These are phyloP conservation scores for Pogona vitticeps DNA, from an alignment of 2,113 vertebrate genomes.

Conservation along the genomic window DNA sequence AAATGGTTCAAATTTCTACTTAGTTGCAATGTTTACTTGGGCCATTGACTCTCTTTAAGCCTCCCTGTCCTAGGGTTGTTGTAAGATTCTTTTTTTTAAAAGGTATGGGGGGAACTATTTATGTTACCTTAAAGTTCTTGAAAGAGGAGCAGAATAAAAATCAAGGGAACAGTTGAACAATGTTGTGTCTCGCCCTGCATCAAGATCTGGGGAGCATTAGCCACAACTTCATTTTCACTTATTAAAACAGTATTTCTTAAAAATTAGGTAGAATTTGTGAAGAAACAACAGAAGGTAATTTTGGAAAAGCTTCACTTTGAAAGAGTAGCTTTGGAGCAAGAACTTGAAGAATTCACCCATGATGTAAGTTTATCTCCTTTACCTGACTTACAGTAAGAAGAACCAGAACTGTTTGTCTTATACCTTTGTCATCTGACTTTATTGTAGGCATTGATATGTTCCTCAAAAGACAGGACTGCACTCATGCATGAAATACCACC, in stretches of 20 bases:
- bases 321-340: slow-evolving; percentile 74
- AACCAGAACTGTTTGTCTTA: slow-evolving; percentile 3
- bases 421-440: slow-evolving; percentile 33
- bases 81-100: not conserved
- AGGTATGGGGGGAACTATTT: not conserved
- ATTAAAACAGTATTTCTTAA: slow-evolving; percentile 33
- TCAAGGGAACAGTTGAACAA: not conserved
- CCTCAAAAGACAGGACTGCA: slow-evolving; percentile 61
- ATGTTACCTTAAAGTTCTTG: not conserved
- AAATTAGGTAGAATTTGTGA: slow-evolving; percentile 83
- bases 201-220: not conserved
- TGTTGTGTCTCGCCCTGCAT: not conserved
- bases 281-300: slow-evolving; percentile 79
- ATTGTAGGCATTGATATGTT: slow-evolving; percentile 48
- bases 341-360: slow-evolving; percentile 70
- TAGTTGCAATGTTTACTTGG: not conserved
- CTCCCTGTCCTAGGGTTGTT: not conserved
- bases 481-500: slow-evolving; percentile 72
- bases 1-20: not conserved
- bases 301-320: slow-evolving; percentile 79
- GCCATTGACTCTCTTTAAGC: not conserved
- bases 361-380: slow-evolving; percentile 74
- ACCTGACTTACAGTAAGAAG: not conserved
- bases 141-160: not conserved
- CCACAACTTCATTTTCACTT: not conserved